Base-by-base conservation (phyloP, 2,113 vertebrate genomes). In the Lepus americanus region DNA sequence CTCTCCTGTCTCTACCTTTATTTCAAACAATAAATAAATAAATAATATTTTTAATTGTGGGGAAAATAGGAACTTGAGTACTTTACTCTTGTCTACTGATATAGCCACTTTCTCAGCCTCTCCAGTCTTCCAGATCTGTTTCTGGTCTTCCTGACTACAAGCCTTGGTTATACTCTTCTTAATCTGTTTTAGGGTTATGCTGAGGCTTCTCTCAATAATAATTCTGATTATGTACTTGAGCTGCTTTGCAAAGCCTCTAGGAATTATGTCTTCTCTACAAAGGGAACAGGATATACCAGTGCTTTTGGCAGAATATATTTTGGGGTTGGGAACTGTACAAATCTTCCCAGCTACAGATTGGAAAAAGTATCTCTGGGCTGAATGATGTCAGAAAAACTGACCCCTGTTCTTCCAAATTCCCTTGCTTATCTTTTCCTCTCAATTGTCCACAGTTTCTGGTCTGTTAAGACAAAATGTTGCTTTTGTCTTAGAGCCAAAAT, bases 231-330 rank as follows among this genome's bases (percentile, higher is more conserved):
- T 63, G 90, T 27, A 51, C 31, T 49, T 61, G 13, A 16, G 79
- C 64, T 69, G 20, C 33, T 74, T 70, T 78, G 55, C 25, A 77
- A 83, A 77, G 81, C 85, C 53, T 73, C 5, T 8, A 16, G 23
- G 36, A 64, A 91, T 20, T 59, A 9, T 51, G 39, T 77, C 61
- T 55, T 89, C 81, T 73, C 39, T 83, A 25, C 39, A 69, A 39
- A 13, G 59, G 92, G 86, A 79, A 70, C 0, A 82, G 5, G 16
- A 9, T 92, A 51, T 78, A 80, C 72, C 9, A 36, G 33, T 12
- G 53, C 8, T 49, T 94, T 80, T 64, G 22, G 77, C 8, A 95
- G 59, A 93, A 87, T 29, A 11, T 17, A 49, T 64, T 90, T 69
- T 69, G 85, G 4, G 10, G 66, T 27, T 77, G 61, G 39, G 67